Conservation (phyloP, 2,888 invertebrate genomes). For the Thymelicus sylvestris region DNA sequence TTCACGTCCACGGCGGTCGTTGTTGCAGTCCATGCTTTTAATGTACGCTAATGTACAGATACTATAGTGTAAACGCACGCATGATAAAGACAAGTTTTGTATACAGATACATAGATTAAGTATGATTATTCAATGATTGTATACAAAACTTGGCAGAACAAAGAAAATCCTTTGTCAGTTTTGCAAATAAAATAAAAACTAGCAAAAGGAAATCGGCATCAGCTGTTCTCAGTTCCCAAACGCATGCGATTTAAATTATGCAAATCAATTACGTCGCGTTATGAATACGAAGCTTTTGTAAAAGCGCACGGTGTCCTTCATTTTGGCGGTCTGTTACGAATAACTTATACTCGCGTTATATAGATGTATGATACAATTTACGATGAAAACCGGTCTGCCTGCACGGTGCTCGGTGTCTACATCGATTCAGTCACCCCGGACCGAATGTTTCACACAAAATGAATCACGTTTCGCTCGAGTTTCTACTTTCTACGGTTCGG, state of each 20-base stretch:
- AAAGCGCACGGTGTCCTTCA: constrained; percentile 62
- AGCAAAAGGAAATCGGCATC: constrained; percentile 44
- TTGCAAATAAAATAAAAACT: constrained; percentile 18
- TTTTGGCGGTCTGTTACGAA: constrained; percentile 58
- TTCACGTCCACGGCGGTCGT: constrained; percentile 53
- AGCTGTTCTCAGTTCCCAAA: constrained; percentile 45
- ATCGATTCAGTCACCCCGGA: constrained; percentile 72
- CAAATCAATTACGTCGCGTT: constrained; percentile 39
- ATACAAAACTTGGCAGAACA: constrained; percentile 34
- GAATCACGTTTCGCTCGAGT: constrained; percentile 57
- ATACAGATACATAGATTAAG: background rate
- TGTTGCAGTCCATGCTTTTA: constrained; percentile 16
- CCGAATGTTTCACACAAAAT: constrained; percentile 73
- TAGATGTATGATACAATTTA: constrained; percentile 66
- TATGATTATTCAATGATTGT: constrained; percentile 12
- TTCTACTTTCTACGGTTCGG: constrained; percentile 46
- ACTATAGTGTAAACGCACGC: constrained; percentile 13
- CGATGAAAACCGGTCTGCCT: constrained; percentile 74
- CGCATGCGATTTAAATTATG: constrained; percentile 31
- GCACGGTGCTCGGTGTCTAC: constrained; percentile 62
- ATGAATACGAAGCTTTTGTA: constrained; percentile 39
- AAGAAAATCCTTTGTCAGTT: constrained; percentile 22
- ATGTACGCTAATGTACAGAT: constrained; percentile 13
- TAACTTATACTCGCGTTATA: constrained; percentile 46
- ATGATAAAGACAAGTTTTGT: background rate